These are phyloP conservation scores for Harpagifer antarcticus DNA, from an alignment of 2,797 vertebrate species.

Conservation along the genomic window DNA sequence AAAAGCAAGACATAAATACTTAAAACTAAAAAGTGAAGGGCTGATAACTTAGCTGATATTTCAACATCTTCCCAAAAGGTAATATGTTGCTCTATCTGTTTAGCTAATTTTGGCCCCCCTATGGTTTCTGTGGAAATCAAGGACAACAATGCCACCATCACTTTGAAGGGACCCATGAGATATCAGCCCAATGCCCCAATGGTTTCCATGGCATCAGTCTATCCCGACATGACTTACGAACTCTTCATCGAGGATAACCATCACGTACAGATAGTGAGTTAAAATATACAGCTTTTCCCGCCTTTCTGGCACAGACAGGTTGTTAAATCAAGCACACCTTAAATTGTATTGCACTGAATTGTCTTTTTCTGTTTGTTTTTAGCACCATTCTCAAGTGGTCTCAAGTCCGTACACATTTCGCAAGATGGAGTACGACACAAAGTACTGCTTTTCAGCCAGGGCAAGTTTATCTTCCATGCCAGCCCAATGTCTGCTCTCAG, in stretches of 20 bases:
- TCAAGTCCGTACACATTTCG: slow-evolving; percentile 40
- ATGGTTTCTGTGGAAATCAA: slow-evolving; percentile 64
- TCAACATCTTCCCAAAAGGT: neutral
- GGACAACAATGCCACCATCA: slow-evolving; percentile 63
- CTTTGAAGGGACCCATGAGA: slow-evolving; percentile 78
- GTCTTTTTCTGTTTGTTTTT: slow-evolving; percentile 16
- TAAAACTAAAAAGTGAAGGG: neutral
- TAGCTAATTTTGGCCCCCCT: slow-evolving; percentile 82
- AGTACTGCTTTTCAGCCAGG: slow-evolving; percentile 79
- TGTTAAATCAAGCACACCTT: slow-evolving; percentile 11
- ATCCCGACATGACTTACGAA: slow-evolving; percentile 76
- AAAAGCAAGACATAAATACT: neutral
- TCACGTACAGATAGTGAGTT: slow-evolving; percentile 62
- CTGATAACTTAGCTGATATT: neutral
- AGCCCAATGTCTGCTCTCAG: slow-evolving; percentile 48
- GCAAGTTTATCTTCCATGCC: slow-evolving; percentile 45
- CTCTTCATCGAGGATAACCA: slow-evolving; percentile 66
- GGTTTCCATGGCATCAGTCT: slow-evolving; percentile 68
- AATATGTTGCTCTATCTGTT: neutral
- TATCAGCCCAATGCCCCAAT: slow-evolving; percentile 58
- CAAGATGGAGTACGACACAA: slow-evolving; percentile 56
- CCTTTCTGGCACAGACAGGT: neutral
- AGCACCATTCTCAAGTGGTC: slow-evolving; percentile 55
- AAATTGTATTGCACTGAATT: neutral
- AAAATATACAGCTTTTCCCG: neutral